Evolutionary conservation across 2,888 invertebrate species (phyloP).

Genomic region (Drosophila bunnanda): DNA sequence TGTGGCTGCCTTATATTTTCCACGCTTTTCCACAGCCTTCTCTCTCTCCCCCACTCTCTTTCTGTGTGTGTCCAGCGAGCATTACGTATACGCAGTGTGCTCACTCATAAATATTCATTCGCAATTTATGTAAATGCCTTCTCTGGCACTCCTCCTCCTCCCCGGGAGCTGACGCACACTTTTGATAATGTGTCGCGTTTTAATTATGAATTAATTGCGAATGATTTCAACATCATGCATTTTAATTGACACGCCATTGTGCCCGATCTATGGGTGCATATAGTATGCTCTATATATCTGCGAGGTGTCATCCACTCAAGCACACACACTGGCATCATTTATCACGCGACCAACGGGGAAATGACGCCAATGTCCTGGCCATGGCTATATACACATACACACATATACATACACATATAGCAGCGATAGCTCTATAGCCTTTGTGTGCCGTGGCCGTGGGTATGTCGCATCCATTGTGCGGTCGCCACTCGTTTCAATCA

Average conservation of each 20-base stretch:
- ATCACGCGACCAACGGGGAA: slow-evolving; percentile 51
- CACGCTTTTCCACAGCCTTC: neutral
- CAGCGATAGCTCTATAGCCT: slow-evolving; percentile 10
- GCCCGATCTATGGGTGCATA: slow-evolving; percentile 31
- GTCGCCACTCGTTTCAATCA: slow-evolving; percentile 77
- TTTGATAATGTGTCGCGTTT: slow-evolving; percentile 79
- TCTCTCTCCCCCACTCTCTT: neutral
- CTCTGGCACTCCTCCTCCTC: slow-evolving; percentile 12
- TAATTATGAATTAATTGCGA: slow-evolving; percentile 80
- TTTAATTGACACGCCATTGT: slow-evolving; percentile 76
- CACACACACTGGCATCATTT: slow-evolving; percentile 59
- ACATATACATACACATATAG: neutral
- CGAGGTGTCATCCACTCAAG: slow-evolving; percentile 53
- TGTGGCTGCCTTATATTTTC: slow-evolving; percentile 18
- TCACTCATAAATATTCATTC: slow-evolving; percentile 73
- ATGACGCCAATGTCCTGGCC: slow-evolving; percentile 16
- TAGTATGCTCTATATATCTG: slow-evolving; percentile 32
- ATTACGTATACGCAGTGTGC: slow-evolving; percentile 22
- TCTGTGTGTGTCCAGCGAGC: neutral
- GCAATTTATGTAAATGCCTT: slow-evolving; percentile 72
- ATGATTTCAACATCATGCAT: slow-evolving; percentile 81
- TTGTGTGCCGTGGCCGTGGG: slow-evolving; percentile 16
- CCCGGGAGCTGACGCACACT: slow-evolving; percentile 43
- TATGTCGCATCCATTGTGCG: slow-evolving; percentile 56
- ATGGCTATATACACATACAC: neutral